Evolutionary conservation across 2,888 invertebrate species (phyloP), one percentile per base, ranked within the genome.

Genomic region (Drosophila rubida): DNA sequence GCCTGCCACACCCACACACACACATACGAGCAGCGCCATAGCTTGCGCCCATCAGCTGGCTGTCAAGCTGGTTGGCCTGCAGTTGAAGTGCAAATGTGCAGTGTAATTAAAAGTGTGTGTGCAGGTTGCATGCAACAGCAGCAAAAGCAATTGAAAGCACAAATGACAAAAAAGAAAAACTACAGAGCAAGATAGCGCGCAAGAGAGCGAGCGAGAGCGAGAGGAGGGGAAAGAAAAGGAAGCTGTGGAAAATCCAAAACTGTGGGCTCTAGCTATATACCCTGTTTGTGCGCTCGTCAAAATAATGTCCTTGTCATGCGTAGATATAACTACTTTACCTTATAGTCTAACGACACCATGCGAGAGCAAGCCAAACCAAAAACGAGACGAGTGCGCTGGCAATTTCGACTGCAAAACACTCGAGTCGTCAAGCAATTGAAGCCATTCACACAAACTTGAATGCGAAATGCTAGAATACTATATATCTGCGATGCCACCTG

Each of bases 81-180:
- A 82, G 64, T 68, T 78, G 75, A 82, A 82, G 85, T 82, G 82
- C 80, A 82, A 82, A 81, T 82, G 85, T 82, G 82, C 82, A 82
- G 73, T 85, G 85, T 85, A 83, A 83, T 83, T 85, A 85, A 82
- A 85, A 79, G 64, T 71, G 49, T 48, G 39, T 41, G 62, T 53
- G 45, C 23, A 51, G 41, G 45, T 46, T 49, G 55, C 51, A 25
- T 72, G 25, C 58, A 39, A 32, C 49, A 37, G 19, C 30, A 32
- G 54, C 55, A 58, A 19, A 41, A 72, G 73, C 73, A 68, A 74
- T 74, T 75, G 70, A 75, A 66, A 75, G 60, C 70, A 66, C 49
- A 75, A 70, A 63, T 70, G 70, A 60, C 61, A 70, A 60, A 61
- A 63, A 54, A 53, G 14, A 35, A 41, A 37, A 48, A 58, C 19